phyloP scores from a whole-genome alignment of 2,888 invertebrate species.

The Malachius bipustulatus region DNA sequence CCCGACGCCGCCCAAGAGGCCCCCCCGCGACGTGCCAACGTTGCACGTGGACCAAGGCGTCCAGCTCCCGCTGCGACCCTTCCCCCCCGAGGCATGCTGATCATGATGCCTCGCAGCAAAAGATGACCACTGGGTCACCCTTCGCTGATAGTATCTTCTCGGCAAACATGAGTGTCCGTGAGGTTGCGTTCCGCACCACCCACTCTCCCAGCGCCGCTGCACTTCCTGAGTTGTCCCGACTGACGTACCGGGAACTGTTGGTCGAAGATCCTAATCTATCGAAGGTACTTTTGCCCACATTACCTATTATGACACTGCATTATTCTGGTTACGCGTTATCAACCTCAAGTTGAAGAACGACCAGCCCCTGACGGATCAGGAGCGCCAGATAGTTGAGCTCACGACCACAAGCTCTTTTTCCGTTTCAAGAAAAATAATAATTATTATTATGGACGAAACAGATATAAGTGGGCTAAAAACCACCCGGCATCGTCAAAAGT shows the following conservation, averaged over 20 bases:
- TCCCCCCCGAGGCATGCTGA: too few species aligned
- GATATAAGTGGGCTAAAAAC: too few species aligned
- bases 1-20: too few species aligned
- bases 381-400: too few species aligned
- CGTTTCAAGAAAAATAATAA: too few species aligned
- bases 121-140: neutral
- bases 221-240: conserved; percentile 9
- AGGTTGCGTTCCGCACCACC: conserved; percentile 7
- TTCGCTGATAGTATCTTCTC: neutral
- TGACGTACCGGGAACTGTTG: conserved; percentile 11
- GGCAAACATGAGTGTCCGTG: conserved; percentile 7
- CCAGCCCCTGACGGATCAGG: conserved; percentile 11
- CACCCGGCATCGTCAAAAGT: too few species aligned
- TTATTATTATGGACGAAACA: too few species aligned
- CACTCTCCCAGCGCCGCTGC: conserved; percentile 11
- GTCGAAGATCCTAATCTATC: conserved; percentile 11
- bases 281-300: conserved; percentile 11
- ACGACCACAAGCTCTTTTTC: too few species aligned
- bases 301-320: conserved; percentile 12
- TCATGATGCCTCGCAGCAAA: too few species aligned
- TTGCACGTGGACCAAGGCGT: too few species aligned
- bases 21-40: too few species aligned
- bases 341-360: conserved; percentile 11
- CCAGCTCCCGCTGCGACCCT: too few species aligned
- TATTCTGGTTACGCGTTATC: conserved; percentile 13